Percentiles rank a stretch among this genome's conserved stretches.
Conservation (phyloP, 2,113 vertebrate species). For the Oenanthe oenanthe region DNA sequence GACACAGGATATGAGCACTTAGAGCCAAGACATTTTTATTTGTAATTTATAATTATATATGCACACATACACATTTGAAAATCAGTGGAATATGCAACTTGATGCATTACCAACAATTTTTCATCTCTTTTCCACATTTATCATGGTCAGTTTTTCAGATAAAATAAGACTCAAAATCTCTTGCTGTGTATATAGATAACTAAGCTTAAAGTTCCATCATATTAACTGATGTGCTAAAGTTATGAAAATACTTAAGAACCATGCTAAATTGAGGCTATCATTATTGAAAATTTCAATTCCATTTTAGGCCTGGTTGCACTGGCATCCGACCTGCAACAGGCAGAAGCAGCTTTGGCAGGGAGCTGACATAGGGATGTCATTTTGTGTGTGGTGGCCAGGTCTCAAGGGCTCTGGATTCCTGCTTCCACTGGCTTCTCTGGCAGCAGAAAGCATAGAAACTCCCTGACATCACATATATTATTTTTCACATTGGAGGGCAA, state of each 20-base stretch:
- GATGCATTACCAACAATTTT: neutral
- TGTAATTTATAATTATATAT: slow-evolving; percentile 35
- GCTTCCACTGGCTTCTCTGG: neutral
- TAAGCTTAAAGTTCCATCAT: neutral
- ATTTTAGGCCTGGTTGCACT: slow-evolving; percentile 30
- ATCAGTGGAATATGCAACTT: slow-evolving; percentile 3
- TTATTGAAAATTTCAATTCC: neutral
- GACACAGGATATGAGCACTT: slow-evolving; percentile 30
- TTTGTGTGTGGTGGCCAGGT: neutral
- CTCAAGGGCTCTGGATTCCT: neutral
- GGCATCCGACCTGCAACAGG: neutral
- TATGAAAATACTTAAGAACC: neutral
- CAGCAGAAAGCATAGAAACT: neutral
- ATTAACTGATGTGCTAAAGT: neutral
- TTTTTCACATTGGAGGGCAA: neutral
- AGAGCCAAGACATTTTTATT: slow-evolving; percentile 48
- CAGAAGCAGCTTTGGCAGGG: neutral
- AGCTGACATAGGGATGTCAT: neutral
- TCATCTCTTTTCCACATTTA: neutral
- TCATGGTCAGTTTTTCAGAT: neutral
- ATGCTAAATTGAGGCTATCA: neutral
- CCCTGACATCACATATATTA: slow-evolving; percentile 18
- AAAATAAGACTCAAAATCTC: neutral
- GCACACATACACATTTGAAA: neutral
- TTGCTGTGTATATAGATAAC: neutral